These are phyloP conservation scores for Rhabdomys dilectus DNA, from an alignment of 2,113 vertebrate species.

Conservation along the genomic window DNA sequence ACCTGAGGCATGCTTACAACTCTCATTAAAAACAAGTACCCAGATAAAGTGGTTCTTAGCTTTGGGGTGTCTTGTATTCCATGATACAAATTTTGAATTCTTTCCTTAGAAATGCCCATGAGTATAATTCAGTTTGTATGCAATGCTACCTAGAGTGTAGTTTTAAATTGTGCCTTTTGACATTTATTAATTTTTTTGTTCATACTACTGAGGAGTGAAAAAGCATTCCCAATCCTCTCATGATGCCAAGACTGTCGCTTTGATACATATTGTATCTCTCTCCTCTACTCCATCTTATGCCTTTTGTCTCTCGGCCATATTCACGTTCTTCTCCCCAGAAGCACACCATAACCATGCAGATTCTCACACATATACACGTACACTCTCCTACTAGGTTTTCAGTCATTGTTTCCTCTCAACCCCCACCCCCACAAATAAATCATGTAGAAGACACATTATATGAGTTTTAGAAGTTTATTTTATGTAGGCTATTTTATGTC, in stretches of 20 bases:
- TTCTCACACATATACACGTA: not conserved
- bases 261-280: not conserved
- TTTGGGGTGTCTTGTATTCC: conserved; percentile 6
- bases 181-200: conserved; percentile 1
- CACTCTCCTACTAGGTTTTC: not conserved
- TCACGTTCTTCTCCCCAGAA: not conserved
- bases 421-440: not conserved
- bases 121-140: not conserved
- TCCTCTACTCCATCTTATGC: not conserved
- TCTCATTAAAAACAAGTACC: not conserved
- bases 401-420: not conserved
- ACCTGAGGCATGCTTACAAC: not conserved
- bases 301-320: not conserved
- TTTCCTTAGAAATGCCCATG: not conserved
- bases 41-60: not conserved
- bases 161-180: conserved; percentile 46
- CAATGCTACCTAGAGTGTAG: not conserved
- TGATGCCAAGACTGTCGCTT: not conserved
- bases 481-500: conserved; percentile 5
- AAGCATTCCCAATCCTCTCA: not conserved
- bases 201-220: not conserved
- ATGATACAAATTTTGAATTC: not conserved
- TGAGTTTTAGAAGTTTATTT: not conserved
- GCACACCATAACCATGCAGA: not conserved
- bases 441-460: not conserved